A percentile compares a stretch with the other conserved stretches of the same genome.
Conservation (phyloP, 2,888 invertebrate species). For the Apotomis betuletana region DNA sequence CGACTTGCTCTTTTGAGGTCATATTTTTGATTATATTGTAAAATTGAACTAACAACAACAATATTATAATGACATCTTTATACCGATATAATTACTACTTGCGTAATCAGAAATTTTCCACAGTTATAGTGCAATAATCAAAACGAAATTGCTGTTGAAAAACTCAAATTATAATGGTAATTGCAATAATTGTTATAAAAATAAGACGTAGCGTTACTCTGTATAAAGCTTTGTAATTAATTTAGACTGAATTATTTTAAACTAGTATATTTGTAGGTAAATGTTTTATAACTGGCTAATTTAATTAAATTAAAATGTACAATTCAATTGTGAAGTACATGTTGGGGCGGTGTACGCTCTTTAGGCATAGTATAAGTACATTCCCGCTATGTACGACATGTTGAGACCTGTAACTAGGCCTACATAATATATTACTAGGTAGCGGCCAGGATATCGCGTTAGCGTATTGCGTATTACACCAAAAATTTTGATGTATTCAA, state of each 20-base stretch:
- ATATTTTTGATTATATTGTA: background rate
- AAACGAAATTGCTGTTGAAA: conserved; percentile 31
- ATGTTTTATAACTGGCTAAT: conserved; percentile 42
- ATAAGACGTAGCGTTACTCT: conserved; percentile 34
- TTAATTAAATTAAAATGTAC: conserved; percentile 34
- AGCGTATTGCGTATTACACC: conserved; percentile 77
- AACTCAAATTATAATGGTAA: conserved; percentile 30
- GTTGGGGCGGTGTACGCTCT: conserved; percentile 34
- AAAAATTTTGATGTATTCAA: conserved; percentile 79
- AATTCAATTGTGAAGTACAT: conserved; percentile 32
- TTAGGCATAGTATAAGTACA: conserved; percentile 67
- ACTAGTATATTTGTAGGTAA: conserved; percentile 39
- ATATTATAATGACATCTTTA: background rate
- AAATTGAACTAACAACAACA: background rate
- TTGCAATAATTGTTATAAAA: conserved; percentile 47
- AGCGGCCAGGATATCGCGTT: conserved; percentile 62
- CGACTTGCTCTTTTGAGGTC: background rate
- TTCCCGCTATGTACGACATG: conserved; percentile 79
- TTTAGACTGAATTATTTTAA: conserved; percentile 47
- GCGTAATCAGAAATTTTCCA: background rate
- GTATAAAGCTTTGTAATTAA: conserved; percentile 47
- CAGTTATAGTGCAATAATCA: conserved; percentile 29
- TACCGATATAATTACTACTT: conserved; percentile 7
- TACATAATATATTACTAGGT: conserved; percentile 68
- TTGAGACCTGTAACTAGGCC: conserved; percentile 58